Percentiles rank a stretch among this genome's conserved stretches.
Evolutionary conservation across 1,140 invertebrate genomes (phyloP).

Genomic region (Drosophila malerkotliana): DNA sequence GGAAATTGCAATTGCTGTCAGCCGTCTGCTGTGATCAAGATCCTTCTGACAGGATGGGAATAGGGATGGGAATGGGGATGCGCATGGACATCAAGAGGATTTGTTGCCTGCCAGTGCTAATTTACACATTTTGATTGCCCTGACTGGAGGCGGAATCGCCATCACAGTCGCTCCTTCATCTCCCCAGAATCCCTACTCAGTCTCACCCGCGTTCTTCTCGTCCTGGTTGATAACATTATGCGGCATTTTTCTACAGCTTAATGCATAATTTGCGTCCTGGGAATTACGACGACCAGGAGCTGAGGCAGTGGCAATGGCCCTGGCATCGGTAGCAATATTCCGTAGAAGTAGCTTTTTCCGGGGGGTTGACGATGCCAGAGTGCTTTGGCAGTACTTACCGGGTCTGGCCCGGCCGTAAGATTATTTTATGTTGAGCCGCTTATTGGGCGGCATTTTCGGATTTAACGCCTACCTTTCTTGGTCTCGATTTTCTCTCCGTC

Average conservation of each 20-base stretch:
- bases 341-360: slow-evolving; percentile 23
- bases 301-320: slow-evolving; percentile 22
- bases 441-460: slow-evolving; percentile 59
- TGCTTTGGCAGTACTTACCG: slow-evolving; percentile 69
- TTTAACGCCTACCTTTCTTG: slow-evolving; percentile 30
- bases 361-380: slow-evolving; percentile 38
- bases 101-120: slow-evolving; percentile 72
- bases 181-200: slow-evolving; percentile 19
- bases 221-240: slow-evolving; percentile 70
- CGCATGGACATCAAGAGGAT: slow-evolving; percentile 37
- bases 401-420: slow-evolving; percentile 63
- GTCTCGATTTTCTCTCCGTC: slow-evolving; percentile 7
- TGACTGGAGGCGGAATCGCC: slow-evolving; percentile 43
- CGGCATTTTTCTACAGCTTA: slow-evolving; percentile 80
- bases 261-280: slow-evolving; percentile 81
- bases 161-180: slow-evolving; percentile 11
- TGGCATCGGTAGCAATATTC: slow-evolving; percentile 11
- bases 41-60: slow-evolving; percentile 15
- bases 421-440: slow-evolving; percentile 72
- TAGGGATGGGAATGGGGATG: slow-evolving; percentile 14
- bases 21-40: slow-evolving; percentile 39
- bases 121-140: slow-evolving; percentile 81
- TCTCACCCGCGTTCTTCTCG: slow-evolving; percentile 8
- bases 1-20: slow-evolving; percentile 69
- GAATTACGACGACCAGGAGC: slow-evolving; percentile 52